These are phyloP conservation scores for Delia radicum DNA, from an alignment of 1,140 invertebrate genomes.

Conservation along the genomic window DNA sequence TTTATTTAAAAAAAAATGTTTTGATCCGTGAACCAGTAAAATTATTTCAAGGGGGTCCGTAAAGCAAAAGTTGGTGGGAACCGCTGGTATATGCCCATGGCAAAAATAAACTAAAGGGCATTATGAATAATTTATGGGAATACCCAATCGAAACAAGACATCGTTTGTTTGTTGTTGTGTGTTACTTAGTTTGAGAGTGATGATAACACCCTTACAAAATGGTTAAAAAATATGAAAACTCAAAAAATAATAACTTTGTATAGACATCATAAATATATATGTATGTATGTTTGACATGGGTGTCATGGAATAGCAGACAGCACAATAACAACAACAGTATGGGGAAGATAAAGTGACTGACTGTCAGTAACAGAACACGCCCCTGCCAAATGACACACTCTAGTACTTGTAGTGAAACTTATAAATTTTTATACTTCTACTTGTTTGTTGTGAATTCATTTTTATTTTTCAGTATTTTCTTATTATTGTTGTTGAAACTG, in stretches of 20 bases:
- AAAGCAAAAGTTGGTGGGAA: too few relatives aligned
- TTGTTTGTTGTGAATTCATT: neutral
- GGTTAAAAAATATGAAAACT: neutral
- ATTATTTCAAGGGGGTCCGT: too few relatives aligned
- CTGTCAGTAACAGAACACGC: constrained; percentile 17
- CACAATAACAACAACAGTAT: constrained; percentile 1
- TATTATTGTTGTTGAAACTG: neutral
- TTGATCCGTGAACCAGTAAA: too few relatives aligned
- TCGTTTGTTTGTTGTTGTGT: neutral
- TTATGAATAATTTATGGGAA: constrained; percentile 22
- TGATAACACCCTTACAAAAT: constrained; percentile 13
- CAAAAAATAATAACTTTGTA: neutral
- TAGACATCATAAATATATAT: neutral
- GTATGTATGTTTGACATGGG: neutral
- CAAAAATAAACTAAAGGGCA: constrained; percentile 1
- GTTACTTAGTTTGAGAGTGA: neutral
- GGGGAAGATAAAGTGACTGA: neutral
- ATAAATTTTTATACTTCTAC: neutral
- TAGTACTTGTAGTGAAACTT: neutral
- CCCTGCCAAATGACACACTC: constrained; percentile 17
- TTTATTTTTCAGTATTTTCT: too few relatives aligned
- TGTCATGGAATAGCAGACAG: neutral
- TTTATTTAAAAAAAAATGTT: too few relatives aligned
- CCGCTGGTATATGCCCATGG: too few relatives aligned
- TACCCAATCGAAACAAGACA: constrained; percentile 19